Percentiles rank a stretch among this genome's conserved stretches.
Conservation (phyloP, 2,113 vertebrate genomes). For the Phyllostomus discolor region DNA sequence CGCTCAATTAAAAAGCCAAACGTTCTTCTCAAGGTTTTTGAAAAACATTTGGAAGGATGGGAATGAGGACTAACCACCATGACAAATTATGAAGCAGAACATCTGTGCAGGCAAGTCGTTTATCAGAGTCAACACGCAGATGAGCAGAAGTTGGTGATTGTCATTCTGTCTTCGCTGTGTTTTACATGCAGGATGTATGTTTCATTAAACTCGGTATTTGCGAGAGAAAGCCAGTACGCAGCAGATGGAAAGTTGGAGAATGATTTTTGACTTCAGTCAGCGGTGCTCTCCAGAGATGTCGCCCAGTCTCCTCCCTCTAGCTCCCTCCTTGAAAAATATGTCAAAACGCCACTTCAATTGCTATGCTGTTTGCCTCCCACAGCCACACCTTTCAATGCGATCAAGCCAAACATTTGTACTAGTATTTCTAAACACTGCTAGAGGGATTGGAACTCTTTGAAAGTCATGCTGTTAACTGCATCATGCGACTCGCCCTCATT, state of each 20-base stretch:
- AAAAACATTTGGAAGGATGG: constrained; percentile 56
- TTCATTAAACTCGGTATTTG: constrained; percentile 63
- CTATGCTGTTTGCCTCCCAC: constrained; percentile 15
- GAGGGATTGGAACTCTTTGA: constrained; percentile 13
- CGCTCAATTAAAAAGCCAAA: constrained; percentile 57
- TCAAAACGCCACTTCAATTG: constrained; percentile 31
- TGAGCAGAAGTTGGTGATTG: neutral
- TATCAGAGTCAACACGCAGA: constrained; percentile 49
- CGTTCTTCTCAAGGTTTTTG: constrained; percentile 31
- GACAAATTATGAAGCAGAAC: constrained; percentile 44
- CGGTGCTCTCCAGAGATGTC: constrained; percentile 14
- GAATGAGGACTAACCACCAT: constrained; percentile 30
- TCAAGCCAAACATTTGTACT: constrained; percentile 63
- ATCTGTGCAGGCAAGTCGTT: constrained; percentile 52
- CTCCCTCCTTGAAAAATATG: neutral
- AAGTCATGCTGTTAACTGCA: neutral
- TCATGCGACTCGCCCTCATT: neutral
- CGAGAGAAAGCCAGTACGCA: constrained; percentile 38
- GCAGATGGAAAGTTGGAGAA: constrained; percentile 31
- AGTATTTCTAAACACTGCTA: constrained; percentile 57
- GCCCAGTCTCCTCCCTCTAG: neutral
- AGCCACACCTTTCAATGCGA: constrained; percentile 30
- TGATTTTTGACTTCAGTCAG: constrained; percentile 30
- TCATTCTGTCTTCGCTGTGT: constrained; percentile 30
- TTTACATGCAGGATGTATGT: constrained; percentile 56